A percentile compares a stretch with the other conserved stretches of the same genome.
phyloP scores from a whole-genome alignment of 1,140 invertebrate genomes.

The Neodiprion virginianus region DNA sequence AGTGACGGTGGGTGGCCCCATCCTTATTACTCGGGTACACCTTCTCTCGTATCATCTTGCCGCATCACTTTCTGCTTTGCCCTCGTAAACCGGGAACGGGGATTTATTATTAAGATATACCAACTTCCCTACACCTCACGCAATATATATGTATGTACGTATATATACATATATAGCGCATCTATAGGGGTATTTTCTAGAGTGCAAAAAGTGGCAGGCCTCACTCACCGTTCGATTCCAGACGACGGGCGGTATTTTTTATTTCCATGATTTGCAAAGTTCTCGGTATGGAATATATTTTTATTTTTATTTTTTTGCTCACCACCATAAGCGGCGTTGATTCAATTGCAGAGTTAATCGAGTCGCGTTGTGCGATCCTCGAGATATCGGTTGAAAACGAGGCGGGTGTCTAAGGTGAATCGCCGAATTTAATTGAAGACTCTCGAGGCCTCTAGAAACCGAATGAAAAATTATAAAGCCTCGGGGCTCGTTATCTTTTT shows the following conservation, averaged over 20 bases:
- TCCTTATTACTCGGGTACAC: slow-evolving; percentile 14
- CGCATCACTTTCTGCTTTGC: slow-evolving; percentile 6
- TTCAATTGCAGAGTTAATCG: not conserved
- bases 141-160: not conserved
- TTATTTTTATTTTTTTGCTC: too few species aligned
- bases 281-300: not conserved
- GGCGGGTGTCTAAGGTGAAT: not conserved
- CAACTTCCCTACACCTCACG: not conserved
- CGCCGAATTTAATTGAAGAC: slow-evolving; percentile 10
- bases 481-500: slow-evolving; percentile 55
- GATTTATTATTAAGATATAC: slow-evolving; percentile 32
- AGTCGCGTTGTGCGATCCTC: not conserved
- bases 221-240: too few species aligned
- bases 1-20: slow-evolving; percentile 44
- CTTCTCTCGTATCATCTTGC: slow-evolving; percentile 21
- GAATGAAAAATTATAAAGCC: slow-evolving; percentile 24
- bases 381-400: not conserved
- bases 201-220: too few species aligned
- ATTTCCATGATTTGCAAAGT: not conserved
- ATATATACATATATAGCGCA: not conserved
- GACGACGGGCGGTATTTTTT: too few species aligned
- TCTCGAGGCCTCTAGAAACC: slow-evolving; percentile 33
- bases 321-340: not conserved
- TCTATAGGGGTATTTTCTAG: too few species aligned
- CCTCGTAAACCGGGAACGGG: slow-evolving; percentile 38